Percentiles rank a stretch among this genome's conserved stretches.
phyloP scores from a whole-genome alignment of 1,140 invertebrate species.

The Calliopsis andreniformis region DNA sequence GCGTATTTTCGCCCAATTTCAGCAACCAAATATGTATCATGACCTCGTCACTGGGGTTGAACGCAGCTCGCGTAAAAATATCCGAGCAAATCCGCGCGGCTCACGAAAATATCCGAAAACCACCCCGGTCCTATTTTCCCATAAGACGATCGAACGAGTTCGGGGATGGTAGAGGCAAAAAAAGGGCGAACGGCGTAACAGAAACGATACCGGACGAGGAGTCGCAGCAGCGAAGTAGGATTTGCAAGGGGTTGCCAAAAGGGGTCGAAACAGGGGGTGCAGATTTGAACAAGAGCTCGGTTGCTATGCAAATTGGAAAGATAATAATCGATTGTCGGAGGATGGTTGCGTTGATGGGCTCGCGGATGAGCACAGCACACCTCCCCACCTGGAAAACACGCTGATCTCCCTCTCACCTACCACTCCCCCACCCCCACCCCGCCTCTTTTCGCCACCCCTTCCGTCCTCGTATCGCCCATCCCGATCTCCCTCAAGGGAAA shows the following conservation, averaged over 20 bases:
- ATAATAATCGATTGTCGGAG: constrained; percentile 82
- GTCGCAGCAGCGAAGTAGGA: constrained; percentile 67
- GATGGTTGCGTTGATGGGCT: constrained; percentile 78
- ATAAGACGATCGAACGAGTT: constrained; percentile 58
- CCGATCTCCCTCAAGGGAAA: constrained; percentile 82
- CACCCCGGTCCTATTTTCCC: constrained; percentile 29
- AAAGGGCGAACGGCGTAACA: constrained; percentile 55
- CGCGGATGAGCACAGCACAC: constrained; percentile 75
- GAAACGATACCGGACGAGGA: constrained; percentile 65
- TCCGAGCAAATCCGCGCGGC: not conserved
- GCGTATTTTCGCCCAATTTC: too few relatives aligned
- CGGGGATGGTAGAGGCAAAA: constrained; percentile 22
- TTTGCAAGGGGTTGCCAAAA: constrained; percentile 74
- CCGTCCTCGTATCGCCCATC: constrained; percentile 64
- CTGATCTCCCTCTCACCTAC: constrained; percentile 69
- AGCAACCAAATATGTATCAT: too few relatives aligned
- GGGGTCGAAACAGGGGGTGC: constrained; percentile 71
- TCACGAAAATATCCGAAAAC: constrained; percentile 34
- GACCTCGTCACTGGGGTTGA: not conserved
- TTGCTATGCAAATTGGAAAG: constrained; percentile 82
- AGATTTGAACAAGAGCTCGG: constrained; percentile 77
- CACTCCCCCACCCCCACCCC: constrained; percentile 30
- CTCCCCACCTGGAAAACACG: constrained; percentile 76
- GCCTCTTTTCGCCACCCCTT: constrained; percentile 62
- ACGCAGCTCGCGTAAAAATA: not conserved